Evolutionary conservation across 2,797 vertebrate species (phyloP).

Genomic region (Delichon dasypus): DNA sequence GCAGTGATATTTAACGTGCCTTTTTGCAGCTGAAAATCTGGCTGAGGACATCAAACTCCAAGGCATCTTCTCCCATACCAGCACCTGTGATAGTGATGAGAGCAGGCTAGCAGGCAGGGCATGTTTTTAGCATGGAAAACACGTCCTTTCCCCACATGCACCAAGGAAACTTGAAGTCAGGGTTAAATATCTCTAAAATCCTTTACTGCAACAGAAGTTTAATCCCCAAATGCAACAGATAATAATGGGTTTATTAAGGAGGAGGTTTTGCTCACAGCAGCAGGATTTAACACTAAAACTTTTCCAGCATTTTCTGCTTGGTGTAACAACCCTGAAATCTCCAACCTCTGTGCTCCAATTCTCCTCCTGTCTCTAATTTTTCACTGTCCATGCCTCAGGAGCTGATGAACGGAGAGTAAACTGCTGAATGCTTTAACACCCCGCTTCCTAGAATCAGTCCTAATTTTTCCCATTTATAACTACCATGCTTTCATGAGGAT

Average conservation of each 20-base stretch:
- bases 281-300: neutral
- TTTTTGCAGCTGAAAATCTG: neutral
- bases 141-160: neutral
- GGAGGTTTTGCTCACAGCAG: neutral
- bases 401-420: neutral
- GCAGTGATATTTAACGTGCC: neutral
- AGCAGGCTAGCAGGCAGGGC: neutral
- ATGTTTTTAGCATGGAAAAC: neutral
- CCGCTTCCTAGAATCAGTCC: neutral
- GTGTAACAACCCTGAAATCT: rapidly evolving
- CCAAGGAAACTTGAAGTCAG: neutral
- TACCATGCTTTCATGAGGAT: neutral
- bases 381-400: neutral
- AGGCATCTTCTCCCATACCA: neutral
- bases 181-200: neutral
- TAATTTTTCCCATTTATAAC: neutral
- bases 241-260: rapidly evolving
- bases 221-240: neutral
- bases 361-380: neutral
- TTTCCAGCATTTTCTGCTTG: neutral
- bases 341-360: neutral
- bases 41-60: neutral
- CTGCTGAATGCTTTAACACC: neutral
- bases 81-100: rapidly evolving
- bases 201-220: neutral